These are phyloP conservation scores for Aphelenchoides besseyi DNA, from an alignment of 1,140 invertebrate genomes.

Conservation along the genomic window DNA sequence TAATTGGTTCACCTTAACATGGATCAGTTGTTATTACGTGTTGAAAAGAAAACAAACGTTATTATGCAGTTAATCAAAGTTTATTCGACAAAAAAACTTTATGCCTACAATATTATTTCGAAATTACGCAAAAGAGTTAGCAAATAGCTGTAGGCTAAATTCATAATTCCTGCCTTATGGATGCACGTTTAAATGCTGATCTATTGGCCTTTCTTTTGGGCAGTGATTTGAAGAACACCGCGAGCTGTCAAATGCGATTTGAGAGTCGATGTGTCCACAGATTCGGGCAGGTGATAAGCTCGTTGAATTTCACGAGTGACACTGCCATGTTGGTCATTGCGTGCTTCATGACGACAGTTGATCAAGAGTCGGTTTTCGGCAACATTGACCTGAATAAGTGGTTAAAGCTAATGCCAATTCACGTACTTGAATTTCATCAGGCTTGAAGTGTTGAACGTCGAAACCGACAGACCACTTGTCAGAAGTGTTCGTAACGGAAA, in stretches of 20 bases:
- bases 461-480: conserved; percentile 61
- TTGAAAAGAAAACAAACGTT: no score
- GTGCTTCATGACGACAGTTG: conserved; percentile 57
- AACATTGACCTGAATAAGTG: conserved; percentile 52
- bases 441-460: conserved; percentile 58
- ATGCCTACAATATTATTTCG: no score
- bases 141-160: neutral
- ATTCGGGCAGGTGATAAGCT: conserved; percentile 53
- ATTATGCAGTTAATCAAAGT: no score
- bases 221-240: conserved; percentile 55
- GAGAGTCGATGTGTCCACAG: conserved; percentile 53
- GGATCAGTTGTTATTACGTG: no score
- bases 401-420: conserved; percentile 25
- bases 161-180: no score
- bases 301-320: conserved; percentile 58
- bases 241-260: conserved; percentile 51
- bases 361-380: conserved; percentile 54
- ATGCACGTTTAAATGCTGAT: no score
- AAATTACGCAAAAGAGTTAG: neutral
- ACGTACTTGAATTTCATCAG: conserved; percentile 59
- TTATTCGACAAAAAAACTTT: no score
- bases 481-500: conserved; percentile 51
- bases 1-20: no score
- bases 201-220: conserved; percentile 52
- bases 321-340: conserved; percentile 55